phyloP scores from a whole-genome alignment of 2,113 vertebrate species.

The Pangasianodon hypophthalmus region DNA sequence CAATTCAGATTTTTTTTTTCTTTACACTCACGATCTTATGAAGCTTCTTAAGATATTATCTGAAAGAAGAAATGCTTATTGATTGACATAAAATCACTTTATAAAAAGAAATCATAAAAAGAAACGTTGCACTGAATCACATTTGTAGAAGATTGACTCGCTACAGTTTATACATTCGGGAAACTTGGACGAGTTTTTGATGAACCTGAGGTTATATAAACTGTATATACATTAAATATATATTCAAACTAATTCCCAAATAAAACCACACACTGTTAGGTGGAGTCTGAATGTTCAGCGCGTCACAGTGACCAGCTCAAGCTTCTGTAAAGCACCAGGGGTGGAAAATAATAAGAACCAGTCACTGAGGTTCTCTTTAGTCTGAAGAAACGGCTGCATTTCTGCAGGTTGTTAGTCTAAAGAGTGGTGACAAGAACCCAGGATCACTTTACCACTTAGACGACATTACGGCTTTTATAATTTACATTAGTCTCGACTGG shows the following conservation, averaged over 20 bases:
- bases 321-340: constrained; percentile 60
- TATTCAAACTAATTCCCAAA: background rate
- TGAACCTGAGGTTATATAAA: background rate
- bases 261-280: background rate
- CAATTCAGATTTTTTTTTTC: background rate
- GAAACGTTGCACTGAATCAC: background rate
- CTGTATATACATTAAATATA: background rate
- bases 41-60: background rate
- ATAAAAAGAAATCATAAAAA: background rate
- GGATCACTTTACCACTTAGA: constrained; percentile 75
- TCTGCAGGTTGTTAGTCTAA: constrained; percentile 69
- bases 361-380: constrained; percentile 44
- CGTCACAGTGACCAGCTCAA: constrained; percentile 47
- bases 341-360: constrained; percentile 71
- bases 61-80: background rate
- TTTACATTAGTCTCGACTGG: constrained; percentile 69
- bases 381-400: constrained; percentile 63
- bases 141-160: background rate
- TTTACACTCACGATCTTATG: background rate
- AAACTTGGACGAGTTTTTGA: background rate
- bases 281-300: constrained; percentile 12
- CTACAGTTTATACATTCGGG: background rate
- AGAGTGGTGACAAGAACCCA: constrained; percentile 72
- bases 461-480: constrained; percentile 65
- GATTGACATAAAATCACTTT: background rate